Conservation (phyloP, 53 echinoderm and acorn worm species). For the Mesocentrotus franciscanus region DNA sequence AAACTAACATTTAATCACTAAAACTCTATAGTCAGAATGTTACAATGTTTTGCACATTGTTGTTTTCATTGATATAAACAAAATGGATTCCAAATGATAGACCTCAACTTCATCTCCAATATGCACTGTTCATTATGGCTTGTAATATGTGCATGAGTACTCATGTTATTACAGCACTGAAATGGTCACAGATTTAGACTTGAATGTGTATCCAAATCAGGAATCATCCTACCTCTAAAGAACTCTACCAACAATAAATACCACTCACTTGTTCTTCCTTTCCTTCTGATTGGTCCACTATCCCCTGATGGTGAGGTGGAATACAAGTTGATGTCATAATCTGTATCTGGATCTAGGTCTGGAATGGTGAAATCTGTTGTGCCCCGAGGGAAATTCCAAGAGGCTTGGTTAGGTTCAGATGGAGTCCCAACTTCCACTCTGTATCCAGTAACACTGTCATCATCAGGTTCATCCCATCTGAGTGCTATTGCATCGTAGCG, state of each 20-base stretch:
- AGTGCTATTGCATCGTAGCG: conserved; percentile 38
- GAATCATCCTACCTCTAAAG: neutral
- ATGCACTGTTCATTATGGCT: no score
- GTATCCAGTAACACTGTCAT: conserved; percentile 34
- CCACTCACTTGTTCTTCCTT: conserved; percentile 51
- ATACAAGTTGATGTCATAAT: conserved; percentile 40
- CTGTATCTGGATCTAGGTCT: conserved; percentile 52
- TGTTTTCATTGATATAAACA: no score
- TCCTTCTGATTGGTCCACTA: conserved; percentile 34
- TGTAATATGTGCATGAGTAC: no score
- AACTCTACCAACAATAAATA: neutral
- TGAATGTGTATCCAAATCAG: neutral
- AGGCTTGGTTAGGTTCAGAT: conserved; percentile 25
- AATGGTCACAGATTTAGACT: neutral
- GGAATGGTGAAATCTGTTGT: conserved; percentile 44
- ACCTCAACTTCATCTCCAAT: no score
- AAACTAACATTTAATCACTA: neutral
- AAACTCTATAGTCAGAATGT: neutral
- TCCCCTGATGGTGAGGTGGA: conserved; percentile 31
- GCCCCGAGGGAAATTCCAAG: conserved; percentile 21
- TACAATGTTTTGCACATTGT: neutral
- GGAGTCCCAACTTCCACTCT: conserved; percentile 33
- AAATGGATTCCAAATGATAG: no score
- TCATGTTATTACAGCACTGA: no score
- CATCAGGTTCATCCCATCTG: conserved; percentile 32